These are phyloP conservation scores for Hirtodrosophila alboralis DNA, from an alignment of 2,888 invertebrate species.

Conservation along the genomic window DNA sequence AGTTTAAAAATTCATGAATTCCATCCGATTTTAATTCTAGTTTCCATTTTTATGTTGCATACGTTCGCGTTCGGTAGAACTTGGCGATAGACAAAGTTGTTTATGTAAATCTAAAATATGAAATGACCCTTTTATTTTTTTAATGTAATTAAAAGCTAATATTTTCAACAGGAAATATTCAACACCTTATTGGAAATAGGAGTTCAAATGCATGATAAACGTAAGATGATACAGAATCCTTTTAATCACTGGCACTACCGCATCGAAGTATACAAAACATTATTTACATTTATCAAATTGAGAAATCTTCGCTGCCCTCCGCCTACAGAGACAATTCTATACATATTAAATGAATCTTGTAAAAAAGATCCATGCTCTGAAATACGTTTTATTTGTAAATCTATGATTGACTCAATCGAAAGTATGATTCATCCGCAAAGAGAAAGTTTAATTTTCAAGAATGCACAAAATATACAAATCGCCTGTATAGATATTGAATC, in stretches of 20 bases:
- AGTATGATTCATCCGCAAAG: constrained; percentile 35
- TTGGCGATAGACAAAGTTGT: too few relatives aligned
- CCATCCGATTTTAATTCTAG: too few relatives aligned
- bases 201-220: constrained; percentile 21
- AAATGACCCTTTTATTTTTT: background rate
- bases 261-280: constrained; percentile 33
- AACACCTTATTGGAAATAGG: constrained; percentile 25
- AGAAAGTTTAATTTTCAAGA: constrained; percentile 24
- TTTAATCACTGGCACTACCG: constrained; percentile 42
- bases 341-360: constrained; percentile 22
- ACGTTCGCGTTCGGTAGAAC: too few relatives aligned
- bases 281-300: constrained; percentile 19
- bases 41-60: too few relatives aligned
- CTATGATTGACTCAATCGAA: constrained; percentile 26
- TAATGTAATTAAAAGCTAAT: background rate
- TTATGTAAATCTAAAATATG: too few relatives aligned
- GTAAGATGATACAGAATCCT: constrained; percentile 2
- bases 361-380: constrained; percentile 22
- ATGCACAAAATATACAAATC: background rate
- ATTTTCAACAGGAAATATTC: constrained; percentile 21
- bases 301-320: constrained; percentile 21
- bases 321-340: constrained; percentile 28
- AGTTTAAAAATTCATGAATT: too few relatives aligned
- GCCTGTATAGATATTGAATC: background rate
- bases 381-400: constrained; percentile 19